These are phyloP conservation scores for Pteruthius melanotis DNA, from an alignment of 2,113 vertebrate genomes.

Conservation along the genomic window DNA sequence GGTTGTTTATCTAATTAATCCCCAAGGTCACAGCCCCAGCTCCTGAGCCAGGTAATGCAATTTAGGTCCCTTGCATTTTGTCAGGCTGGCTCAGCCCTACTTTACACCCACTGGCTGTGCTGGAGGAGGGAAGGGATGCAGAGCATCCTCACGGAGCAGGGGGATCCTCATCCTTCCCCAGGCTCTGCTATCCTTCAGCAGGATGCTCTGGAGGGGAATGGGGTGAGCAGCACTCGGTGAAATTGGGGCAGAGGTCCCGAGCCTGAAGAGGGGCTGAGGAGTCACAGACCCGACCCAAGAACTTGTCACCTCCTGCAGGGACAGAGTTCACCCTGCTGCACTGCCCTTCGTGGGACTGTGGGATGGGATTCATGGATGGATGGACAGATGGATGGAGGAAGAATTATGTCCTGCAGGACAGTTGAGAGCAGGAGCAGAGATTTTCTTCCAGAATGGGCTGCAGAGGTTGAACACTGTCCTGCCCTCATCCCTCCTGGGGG, in stretches of 20 bases:
- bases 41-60: constrained; percentile 36
- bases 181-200: background rate
- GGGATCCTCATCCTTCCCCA: background rate
- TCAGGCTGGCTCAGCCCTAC: constrained; percentile 4
- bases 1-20: constrained; percentile 66
- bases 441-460: background rate
- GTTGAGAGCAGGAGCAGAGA: background rate
- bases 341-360: accelerated
- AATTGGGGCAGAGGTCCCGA: background rate
- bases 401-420: background rate
- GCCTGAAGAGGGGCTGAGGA: background rate
- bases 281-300: background rate
- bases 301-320: background rate
- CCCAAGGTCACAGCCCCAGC: constrained; percentile 35
- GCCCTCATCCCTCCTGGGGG: accelerated
- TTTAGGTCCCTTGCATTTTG: constrained; percentile 3
- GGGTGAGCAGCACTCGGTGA: accelerated
- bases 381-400: background rate
- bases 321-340: accelerated
- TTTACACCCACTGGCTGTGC: background rate
- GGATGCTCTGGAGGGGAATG: background rate
- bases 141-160: accelerated
- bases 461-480: background rate
- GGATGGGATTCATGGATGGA: background rate
- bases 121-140: accelerated